Conservation (phyloP, 2,888 invertebrate genomes). For the Gastracanthus pulcherrimus region DNA sequence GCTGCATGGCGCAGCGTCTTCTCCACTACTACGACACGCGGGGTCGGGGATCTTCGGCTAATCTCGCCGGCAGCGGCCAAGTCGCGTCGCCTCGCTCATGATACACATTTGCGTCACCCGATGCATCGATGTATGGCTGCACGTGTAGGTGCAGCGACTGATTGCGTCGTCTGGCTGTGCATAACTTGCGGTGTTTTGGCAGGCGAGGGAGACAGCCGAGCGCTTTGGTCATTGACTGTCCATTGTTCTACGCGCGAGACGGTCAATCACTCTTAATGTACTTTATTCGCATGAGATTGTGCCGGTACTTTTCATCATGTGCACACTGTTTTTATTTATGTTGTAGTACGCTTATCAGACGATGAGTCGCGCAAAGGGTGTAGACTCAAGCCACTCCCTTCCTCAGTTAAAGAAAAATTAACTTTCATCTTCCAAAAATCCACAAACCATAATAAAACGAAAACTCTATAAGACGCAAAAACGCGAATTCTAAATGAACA, state of each 20-base stretch:
- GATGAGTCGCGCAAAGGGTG: too few relatives aligned
- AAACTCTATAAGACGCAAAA: too few relatives aligned
- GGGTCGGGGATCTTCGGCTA: slow-evolving; percentile 26
- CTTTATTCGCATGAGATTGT: not conserved
- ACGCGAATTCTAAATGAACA: too few relatives aligned
- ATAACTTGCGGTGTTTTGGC: not conserved
- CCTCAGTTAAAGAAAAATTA: too few relatives aligned
- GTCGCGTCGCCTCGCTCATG: not conserved
- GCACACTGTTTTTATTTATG: too few relatives aligned
- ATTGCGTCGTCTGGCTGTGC: not conserved
- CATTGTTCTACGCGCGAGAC: not conserved
- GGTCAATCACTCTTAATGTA: slow-evolving; percentile 7
- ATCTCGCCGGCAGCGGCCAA: slow-evolving; percentile 8
- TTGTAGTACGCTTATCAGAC: too few relatives aligned
- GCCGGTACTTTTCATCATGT: too few relatives aligned
- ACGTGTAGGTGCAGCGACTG: not conserved
- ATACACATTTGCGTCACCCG: slow-evolving; percentile 20
- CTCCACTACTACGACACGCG: slow-evolving; percentile 2
- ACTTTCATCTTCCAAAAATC: too few relatives aligned
- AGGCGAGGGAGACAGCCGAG: not conserved
- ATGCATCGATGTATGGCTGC: not conserved
- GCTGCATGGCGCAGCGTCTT: slow-evolving; percentile 4
- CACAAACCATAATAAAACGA: too few relatives aligned
- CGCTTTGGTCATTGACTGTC: slow-evolving; percentile 19
- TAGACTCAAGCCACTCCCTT: too few relatives aligned